Percentiles rank a stretch among this genome's conserved stretches.
Evolutionary conservation across 2,797 vertebrate genomes (phyloP).

Genomic region (Morus bassanus): DNA sequence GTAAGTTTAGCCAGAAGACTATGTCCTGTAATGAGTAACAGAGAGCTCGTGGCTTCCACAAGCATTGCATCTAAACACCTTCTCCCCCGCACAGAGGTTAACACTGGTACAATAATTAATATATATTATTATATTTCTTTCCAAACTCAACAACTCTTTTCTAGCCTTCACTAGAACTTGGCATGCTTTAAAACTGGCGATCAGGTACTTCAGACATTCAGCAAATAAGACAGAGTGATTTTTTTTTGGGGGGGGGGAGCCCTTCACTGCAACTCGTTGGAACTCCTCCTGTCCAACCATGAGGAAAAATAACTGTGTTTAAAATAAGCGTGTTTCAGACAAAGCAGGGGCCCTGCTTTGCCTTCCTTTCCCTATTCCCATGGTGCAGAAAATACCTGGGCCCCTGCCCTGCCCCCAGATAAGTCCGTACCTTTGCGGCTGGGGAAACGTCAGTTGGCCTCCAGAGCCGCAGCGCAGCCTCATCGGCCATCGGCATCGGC

Average conservation of each 20-base stretch:
- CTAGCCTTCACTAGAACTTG: background rate
- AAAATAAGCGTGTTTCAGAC: background rate
- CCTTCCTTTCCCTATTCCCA: background rate
- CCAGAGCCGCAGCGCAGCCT: accelerated
- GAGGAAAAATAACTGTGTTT: background rate
- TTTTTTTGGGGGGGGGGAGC: no score
- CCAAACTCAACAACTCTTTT: background rate
- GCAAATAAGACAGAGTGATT: background rate
- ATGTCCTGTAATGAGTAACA: background rate
- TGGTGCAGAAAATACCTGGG: accelerated
- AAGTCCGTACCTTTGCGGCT: accelerated
- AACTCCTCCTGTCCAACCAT: background rate
- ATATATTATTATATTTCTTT: background rate
- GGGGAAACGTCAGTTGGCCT: accelerated
- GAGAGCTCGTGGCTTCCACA: background rate
- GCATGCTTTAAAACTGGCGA: background rate
- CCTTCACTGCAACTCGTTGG: background rate
- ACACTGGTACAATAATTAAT: background rate
- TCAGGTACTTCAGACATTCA: background rate
- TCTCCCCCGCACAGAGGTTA: background rate
- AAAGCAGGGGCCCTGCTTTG: background rate
- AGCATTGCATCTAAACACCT: background rate
- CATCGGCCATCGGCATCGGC: accelerated
- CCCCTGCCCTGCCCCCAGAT: accelerated
- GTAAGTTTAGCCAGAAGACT: background rate